Conservation (phyloP, 2,797 vertebrate species). For the Sebastes melanostomus region DNA sequence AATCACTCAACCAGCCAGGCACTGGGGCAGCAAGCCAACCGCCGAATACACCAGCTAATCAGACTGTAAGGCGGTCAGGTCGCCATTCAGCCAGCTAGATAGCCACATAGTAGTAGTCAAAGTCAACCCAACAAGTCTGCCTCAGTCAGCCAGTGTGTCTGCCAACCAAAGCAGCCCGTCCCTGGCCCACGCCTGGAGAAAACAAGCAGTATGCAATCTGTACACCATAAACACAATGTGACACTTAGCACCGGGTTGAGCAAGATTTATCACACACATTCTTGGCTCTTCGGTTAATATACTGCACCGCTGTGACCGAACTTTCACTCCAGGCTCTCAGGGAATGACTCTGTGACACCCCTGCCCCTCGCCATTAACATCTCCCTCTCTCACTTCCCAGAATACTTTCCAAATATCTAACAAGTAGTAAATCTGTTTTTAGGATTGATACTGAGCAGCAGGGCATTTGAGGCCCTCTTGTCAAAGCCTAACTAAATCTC, state of each 20-base stretch:
- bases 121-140: constrained; percentile 33
- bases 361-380: constrained; percentile 54
- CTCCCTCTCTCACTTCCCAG: constrained; percentile 48
- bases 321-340: constrained; percentile 59
- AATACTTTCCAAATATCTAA: constrained; percentile 71
- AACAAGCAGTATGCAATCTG: constrained; percentile 72
- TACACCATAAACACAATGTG: constrained; percentile 76
- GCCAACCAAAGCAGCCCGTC: constrained; percentile 43
- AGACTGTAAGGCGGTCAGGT: constrained; percentile 34
- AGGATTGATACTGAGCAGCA: constrained; percentile 66
- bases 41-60: constrained; percentile 59
- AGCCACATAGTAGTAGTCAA: constrained; percentile 44
- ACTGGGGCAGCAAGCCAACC: constrained; percentile 60
- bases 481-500: constrained; percentile 65
- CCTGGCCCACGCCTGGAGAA: constrained; percentile 57
- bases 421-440: constrained; percentile 72
- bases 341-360: constrained; percentile 49
- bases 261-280: constrained; percentile 70
- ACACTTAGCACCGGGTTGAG: constrained; percentile 67
- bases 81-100: constrained; percentile 26
- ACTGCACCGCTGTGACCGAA: constrained; percentile 52
- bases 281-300: constrained; percentile 62
- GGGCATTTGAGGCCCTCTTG: constrained; percentile 53
- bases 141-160: constrained; percentile 32
- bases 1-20: constrained; percentile 70